Base-by-base conservation (phyloP, 1,140 invertebrate species). In the Tetramorium alpestre region DNA sequence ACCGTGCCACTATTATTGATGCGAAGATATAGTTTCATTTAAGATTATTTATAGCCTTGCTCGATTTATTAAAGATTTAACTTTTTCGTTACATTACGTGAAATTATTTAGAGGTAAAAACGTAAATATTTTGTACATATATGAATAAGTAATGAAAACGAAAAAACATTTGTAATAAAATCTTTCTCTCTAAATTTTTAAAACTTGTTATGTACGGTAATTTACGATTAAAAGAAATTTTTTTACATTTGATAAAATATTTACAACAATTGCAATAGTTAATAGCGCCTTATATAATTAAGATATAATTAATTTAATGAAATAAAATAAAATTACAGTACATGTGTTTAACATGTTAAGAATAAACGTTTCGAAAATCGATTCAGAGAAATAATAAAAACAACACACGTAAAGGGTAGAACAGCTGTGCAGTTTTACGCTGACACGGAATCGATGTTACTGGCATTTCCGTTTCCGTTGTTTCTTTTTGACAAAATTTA, bases 401-500 rank as follows among this genome's bases (percentile, higher is more conserved):
- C 49, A 67, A 75, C n/a, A 7, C 41, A 44, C 54, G 33, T 22
- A 65, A 78, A 73, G 33, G 3, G 3, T 51, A 54, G n/a, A 13
- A 62, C 3, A 47, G 58, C 25, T 65, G 51, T 65, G 51, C 64
- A 85, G 62, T 81, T 86, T 85, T 60, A 49, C 13, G 41, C 8
- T 76, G 51, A 88, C 82, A 70, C 51, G 88, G 22, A 77, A 82
- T 56, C 49, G 69, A 60, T 88, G 69, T 86, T 86, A 76, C 11
- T 28, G 18, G 58, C 54, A 5, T 33, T 33, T 33, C 3, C 33
- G 33, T 33, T 33, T 4, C 33, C 47, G 4, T 49, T 41, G 56
- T 22, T 88, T 18, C 47, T 77, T 58, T 89, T 81, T 80, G 69
- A 86, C 76, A 77, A 81, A 76, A 89, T 81, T 56, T 62, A 41